These are phyloP conservation scores for Megastigmus dorsalis DNA, from an alignment of 2,888 invertebrate species.

Conservation along the genomic window DNA sequence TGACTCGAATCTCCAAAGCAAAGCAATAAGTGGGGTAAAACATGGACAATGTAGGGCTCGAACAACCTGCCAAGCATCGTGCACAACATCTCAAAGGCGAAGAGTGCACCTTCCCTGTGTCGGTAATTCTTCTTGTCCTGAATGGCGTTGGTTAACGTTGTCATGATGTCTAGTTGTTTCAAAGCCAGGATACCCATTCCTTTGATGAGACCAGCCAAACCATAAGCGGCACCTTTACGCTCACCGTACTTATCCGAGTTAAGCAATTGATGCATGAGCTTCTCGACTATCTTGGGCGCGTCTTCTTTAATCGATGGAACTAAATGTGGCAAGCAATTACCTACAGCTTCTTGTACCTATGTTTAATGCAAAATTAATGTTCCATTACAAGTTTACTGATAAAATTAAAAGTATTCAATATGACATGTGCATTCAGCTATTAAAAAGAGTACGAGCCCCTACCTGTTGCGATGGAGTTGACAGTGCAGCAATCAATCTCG, in stretches of 20 bases:
- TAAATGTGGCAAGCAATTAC: conserved; percentile 95
- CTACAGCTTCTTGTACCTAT: conserved; percentile 97
- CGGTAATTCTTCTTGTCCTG: conserved; percentile 98
- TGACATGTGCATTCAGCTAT: no score
- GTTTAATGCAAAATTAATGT: not conserved
- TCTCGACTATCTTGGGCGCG: conserved; percentile 90
- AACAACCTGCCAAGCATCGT: conserved; percentile 95
- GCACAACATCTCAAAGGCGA: conserved; percentile 98
- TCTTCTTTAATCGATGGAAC: conserved; percentile 95
- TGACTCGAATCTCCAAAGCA: conserved; percentile 97
- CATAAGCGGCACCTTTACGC: conserved; percentile 96
- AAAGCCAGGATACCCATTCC: conserved; percentile 96
- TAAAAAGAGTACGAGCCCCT: no score
- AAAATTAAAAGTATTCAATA: no score
- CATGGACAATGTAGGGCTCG: conserved; percentile 99
- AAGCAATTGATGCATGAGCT: conserved; percentile 88
- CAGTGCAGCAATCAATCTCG: conserved; percentile 90
- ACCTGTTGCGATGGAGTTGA: conserved; percentile 92
- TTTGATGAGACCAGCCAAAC: conserved; percentile 96
- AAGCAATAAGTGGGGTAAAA: conserved; percentile 93
- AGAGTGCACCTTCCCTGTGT: conserved; percentile 94
- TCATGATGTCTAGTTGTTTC: conserved; percentile 97
- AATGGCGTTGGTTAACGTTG: conserved; percentile 92
- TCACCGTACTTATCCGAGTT: conserved; percentile 96
- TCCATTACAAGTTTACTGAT: no score